Conservation (phyloP, 2,888 invertebrate species). For the Cheilosia variabilis region DNA sequence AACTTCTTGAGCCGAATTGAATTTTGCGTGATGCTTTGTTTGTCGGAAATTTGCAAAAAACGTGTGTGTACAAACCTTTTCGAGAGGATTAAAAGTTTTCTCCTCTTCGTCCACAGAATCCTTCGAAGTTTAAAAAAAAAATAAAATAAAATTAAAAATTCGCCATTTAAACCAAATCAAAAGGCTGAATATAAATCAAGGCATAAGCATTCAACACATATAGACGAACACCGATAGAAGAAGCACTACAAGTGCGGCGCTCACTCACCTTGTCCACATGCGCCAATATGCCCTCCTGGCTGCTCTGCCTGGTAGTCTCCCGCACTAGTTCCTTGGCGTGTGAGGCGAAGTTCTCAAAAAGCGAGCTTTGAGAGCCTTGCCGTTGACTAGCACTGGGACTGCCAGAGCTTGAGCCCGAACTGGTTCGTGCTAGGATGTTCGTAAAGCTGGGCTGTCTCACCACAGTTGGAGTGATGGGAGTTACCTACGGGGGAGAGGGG, state of each 20-base stretch:
- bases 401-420: conserved; percentile 87
- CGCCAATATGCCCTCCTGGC: conserved; percentile 93
- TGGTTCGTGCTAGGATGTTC: conserved; percentile 87
- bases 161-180: conserved; percentile 76
- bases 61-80: conserved; percentile 87
- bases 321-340: conserved; percentile 95
- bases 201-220: conserved; percentile 37
- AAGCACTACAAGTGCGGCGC: background rate
- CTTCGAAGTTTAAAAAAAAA: conserved; percentile 76
- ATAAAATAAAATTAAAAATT: conserved; percentile 52
- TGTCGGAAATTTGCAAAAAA: conserved; percentile 48
- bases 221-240: conserved; percentile 53
- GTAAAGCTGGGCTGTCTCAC: conserved; percentile 84
- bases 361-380: conserved; percentile 92
- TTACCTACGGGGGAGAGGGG: conserved; percentile 81
- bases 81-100: conserved; percentile 90
- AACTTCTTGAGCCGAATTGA: conserved; percentile 39
- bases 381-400: conserved; percentile 85
- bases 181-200: conserved; percentile 27
- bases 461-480: conserved; percentile 85
- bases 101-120: conserved; percentile 87
- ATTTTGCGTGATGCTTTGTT: conserved; percentile 37
- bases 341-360: conserved; percentile 93
- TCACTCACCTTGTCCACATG: conserved; percentile 93
- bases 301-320: conserved; percentile 94